Base-by-base conservation (phyloP, 2,797 vertebrate species). In the Sciurus vulgaris region DNA sequence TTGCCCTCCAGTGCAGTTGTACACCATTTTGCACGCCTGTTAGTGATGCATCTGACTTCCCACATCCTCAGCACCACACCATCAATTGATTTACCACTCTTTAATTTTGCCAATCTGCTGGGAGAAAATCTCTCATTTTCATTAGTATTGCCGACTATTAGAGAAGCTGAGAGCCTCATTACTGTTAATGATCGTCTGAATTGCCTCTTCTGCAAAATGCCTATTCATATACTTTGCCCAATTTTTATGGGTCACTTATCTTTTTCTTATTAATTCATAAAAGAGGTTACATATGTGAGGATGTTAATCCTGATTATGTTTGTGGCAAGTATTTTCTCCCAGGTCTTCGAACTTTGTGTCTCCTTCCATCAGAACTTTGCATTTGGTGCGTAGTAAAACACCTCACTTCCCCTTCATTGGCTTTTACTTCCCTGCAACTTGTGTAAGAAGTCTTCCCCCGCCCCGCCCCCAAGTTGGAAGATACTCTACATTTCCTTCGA, bases 51-150 rank as follows among this genome's bases (percentile, higher is more conserved):
- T 77, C 83, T 2, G 47, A 49, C 41, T 82, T 91, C 89, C 93
- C 94, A 35, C 81, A 86, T 86, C 70, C 81, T 89, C 73, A 35
- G 86, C 76, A 73, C 91, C 93, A 89, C 51, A 24, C 74, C 44
- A 4, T 86, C 92, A 70, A 65, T 74, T 93, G 93, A 93, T 85
- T 73, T 94, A 89, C 77, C 89, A 35, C 86, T 94, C 92, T 83
- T 86, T 77, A 95, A 93, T 94, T 96, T 92, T 83, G 81, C 89
- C 91, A 95, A 1, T 90, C 93, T 96, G 74, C 89, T 93, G 77
- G 47, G 84, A 65, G n/a, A 93, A 95, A 91, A 65, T 22, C 81
- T 14, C 67, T 91, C 59, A 14, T 93, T 92, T 78, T 94, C 87
- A 82, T 88, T 86, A 83, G 47, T 28, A 11, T 94, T 44, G 5